Evolutionary conservation across 2,888 invertebrate species (phyloP).

Genomic region (Xanthia togata): DNA sequence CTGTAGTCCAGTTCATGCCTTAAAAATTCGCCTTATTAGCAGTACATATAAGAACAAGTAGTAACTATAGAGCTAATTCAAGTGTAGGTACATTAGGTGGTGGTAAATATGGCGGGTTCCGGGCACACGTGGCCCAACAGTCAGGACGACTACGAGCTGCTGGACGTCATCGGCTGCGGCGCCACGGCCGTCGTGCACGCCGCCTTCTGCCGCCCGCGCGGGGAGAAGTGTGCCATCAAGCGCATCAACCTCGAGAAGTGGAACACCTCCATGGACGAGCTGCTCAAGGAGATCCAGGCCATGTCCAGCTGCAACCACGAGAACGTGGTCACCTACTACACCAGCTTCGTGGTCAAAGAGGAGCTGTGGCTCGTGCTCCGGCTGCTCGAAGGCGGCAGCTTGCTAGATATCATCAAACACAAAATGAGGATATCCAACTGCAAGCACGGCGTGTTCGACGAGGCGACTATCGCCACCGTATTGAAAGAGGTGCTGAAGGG

Average conservation of each 20-base stretch:
- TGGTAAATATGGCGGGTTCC: slow-evolving; percentile 78
- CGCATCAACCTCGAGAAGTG: slow-evolving; percentile 99
- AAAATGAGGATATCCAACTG: slow-evolving; percentile 98
- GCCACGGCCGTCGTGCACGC: slow-evolving; percentile 99
- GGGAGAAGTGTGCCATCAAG: slow-evolving; percentile 99
- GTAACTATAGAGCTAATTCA: slow-evolving; percentile 83
- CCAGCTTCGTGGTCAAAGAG: slow-evolving; percentile 99
- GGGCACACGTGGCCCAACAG: slow-evolving; percentile 95
- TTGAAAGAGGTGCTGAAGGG: slow-evolving; percentile 99
- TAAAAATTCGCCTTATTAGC: slow-evolving; percentile 82
- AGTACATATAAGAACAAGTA: slow-evolving; percentile 68
- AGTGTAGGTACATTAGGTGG: slow-evolving; percentile 38
- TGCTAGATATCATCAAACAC: slow-evolving; percentile 98
- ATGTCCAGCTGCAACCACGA: slow-evolving; percentile 99
- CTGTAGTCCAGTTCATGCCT: slow-evolving; percentile 74
- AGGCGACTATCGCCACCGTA: slow-evolving; percentile 99
- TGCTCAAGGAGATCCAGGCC: slow-evolving; percentile 97
- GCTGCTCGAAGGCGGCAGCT: slow-evolving; percentile 97
- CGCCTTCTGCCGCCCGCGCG: slow-evolving; percentile 97
- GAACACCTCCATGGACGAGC: slow-evolving; percentile 99
- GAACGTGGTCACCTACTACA: slow-evolving; percentile 99
- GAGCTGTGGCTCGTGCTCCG: slow-evolving; percentile 99
- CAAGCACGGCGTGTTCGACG: slow-evolving; percentile 99
- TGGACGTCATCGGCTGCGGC: slow-evolving; percentile 98
- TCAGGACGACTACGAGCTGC: slow-evolving; percentile 98